A percentile compares a stretch with the other conserved stretches of the same genome.
These are phyloP conservation scores for Venustaconcha ellipsiformis DNA, from an alignment of 1,140 invertebrate genomes.

Conservation along the genomic window DNA sequence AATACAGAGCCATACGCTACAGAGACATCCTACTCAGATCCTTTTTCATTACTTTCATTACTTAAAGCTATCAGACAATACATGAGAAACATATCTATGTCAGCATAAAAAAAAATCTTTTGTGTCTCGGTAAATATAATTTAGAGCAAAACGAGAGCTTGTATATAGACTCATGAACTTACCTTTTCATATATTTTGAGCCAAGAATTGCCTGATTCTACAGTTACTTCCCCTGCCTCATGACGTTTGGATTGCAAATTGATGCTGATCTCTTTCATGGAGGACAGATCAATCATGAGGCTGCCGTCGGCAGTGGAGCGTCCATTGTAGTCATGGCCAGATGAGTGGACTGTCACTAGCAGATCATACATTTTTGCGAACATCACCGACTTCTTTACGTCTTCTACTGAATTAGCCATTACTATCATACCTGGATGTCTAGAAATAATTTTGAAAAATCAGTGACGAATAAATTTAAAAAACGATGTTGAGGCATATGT, in stretches of 20 bases:
- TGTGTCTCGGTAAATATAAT: too few relatives aligned
- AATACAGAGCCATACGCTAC: too few relatives aligned
- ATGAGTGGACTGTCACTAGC: conserved; percentile 32
- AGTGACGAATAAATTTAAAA: too few relatives aligned
- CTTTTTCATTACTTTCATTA: too few relatives aligned
- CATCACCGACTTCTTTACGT: conserved; percentile 29
- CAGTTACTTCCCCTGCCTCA: conserved; percentile 31
- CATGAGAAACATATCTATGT: too few relatives aligned
- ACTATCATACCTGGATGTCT: background rate
- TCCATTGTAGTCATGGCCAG: conserved; percentile 45
- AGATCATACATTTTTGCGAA: conserved; percentile 41
- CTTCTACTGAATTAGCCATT: conserved; percentile 6
- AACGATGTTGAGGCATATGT: too few relatives aligned
- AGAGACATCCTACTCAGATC: too few relatives aligned
- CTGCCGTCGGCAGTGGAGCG: conserved; percentile 35
- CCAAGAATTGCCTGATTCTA: conserved; percentile 37
- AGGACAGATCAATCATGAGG: conserved; percentile 31
- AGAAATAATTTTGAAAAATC: too few relatives aligned
- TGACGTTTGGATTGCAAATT: conserved; percentile 26
- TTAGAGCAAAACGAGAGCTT: too few relatives aligned
- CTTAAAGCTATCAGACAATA: too few relatives aligned
- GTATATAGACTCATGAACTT: background rate
- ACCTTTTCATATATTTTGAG: conserved; percentile 33
- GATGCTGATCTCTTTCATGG: conserved; percentile 32
- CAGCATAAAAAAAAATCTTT: too few relatives aligned